Percentiles rank a stretch among this genome's conserved stretches.
phyloP scores from a whole-genome alignment of 2,113 vertebrate genomes.

The Xiphias gladius region DNA sequence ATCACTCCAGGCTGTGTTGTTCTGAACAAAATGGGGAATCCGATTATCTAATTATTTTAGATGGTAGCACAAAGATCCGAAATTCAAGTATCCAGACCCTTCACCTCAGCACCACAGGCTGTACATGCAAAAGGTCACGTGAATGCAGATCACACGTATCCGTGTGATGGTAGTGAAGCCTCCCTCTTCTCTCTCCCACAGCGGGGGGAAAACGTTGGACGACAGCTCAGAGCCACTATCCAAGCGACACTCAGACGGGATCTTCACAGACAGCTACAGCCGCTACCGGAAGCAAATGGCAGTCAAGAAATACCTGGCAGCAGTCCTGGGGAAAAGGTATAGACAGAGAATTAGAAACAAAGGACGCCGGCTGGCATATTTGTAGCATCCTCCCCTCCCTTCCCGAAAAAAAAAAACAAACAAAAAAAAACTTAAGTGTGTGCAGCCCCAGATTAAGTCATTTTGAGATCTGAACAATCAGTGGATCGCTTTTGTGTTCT shows the following conservation, averaged over 20 bases:
- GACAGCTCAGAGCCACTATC: slow-evolving; percentile 92
- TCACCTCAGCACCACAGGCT: slow-evolving; percentile 27
- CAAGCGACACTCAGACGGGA: slow-evolving; percentile 97
- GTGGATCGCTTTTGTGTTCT: slow-evolving; percentile 91
- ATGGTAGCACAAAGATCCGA: not conserved
- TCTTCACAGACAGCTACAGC: slow-evolving; percentile 99
- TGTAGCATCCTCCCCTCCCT: slow-evolving; percentile 87
- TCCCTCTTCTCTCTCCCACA: slow-evolving; percentile 59
- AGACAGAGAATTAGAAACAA: slow-evolving; percentile 99
- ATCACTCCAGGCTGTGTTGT: slow-evolving; percentile 10
- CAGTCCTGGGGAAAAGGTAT: slow-evolving; percentile 99
- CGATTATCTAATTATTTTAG: slow-evolving; percentile 2
- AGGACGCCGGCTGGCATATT: slow-evolving; percentile 97
- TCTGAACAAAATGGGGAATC: not conserved
- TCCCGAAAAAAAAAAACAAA: slow-evolving; percentile 28
- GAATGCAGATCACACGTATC: not conserved
- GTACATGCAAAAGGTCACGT: slow-evolving; percentile 27
- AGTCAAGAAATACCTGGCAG: slow-evolving; percentile 99
- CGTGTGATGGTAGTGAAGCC: slow-evolving; percentile 48
- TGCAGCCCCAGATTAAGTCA: slow-evolving; percentile 89
- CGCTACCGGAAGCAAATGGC: slow-evolving; percentile 99
- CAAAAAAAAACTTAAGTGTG: slow-evolving; percentile 82
- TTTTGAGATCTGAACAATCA: slow-evolving; percentile 93
- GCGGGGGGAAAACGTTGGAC: slow-evolving; percentile 85
- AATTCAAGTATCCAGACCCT: not conserved